These are phyloP conservation scores for Drosophila mayaguana DNA, from an alignment of 2,888 invertebrate genomes.

Conservation along the genomic window DNA sequence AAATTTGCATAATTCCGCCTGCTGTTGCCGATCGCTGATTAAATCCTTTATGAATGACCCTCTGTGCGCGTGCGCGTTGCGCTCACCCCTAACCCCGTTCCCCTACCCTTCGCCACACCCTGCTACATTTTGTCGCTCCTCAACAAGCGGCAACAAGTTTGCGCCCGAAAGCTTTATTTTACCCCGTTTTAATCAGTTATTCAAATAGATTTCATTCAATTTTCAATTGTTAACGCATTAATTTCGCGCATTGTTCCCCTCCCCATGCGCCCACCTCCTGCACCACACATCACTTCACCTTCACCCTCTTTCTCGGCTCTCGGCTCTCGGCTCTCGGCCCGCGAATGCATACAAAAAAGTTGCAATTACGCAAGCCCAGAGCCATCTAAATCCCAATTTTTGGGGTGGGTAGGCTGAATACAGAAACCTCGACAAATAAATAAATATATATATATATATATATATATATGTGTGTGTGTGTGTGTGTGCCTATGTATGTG, in stretches of 20 bases:
- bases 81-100: conserved; percentile 16
- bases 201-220: conserved; percentile 71
- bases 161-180: conserved; percentile 22
- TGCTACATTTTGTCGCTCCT: background rate
- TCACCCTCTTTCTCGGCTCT: background rate
- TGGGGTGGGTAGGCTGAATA: conserved; percentile 29
- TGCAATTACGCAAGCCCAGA: conserved; percentile 33
- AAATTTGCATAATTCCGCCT: conserved; percentile 65
- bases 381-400: conserved; percentile 3
- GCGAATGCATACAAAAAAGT: conserved; percentile 28
- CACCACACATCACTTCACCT: background rate
- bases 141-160: conserved; percentile 13
- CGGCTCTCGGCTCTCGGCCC: background rate
- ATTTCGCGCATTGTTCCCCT: conserved; percentile 46
- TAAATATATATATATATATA: background rate
- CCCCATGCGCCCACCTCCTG: background rate
- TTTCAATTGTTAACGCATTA: conserved; percentile 64
- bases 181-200: conserved; percentile 64
- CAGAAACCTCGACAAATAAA: background rate
- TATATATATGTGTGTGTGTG: background rate
- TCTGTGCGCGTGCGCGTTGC: conserved; percentile 55
- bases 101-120: conserved; percentile 7
- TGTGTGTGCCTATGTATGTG: no score
- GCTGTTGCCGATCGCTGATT: conserved; percentile 45
- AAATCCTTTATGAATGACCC: conserved; percentile 63